Evolutionary conservation across 35 echinoderm and acorn worm species (phyloP).

Genomic region (Apostichopus japonicus): DNA sequence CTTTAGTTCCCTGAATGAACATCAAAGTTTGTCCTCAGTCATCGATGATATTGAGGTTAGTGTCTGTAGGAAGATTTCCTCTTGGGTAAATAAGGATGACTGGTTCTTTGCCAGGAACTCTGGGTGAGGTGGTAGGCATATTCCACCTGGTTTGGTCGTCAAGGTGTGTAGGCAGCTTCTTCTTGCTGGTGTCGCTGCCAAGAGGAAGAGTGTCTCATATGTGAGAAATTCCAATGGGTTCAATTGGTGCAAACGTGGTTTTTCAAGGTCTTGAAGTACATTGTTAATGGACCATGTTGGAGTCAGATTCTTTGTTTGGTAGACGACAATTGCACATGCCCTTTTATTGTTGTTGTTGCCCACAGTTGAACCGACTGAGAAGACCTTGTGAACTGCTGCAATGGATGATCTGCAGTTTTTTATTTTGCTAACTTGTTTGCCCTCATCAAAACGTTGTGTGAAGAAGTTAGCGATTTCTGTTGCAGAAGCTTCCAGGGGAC

Average conservation of each 20-base stretch:
- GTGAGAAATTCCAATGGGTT: neutral
- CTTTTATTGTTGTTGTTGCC: neutral
- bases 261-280: neutral
- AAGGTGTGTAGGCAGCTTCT: neutral
- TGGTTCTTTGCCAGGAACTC: neutral
- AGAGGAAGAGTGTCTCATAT: neutral
- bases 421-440: neutral
- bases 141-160: neutral
- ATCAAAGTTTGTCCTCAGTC: too few relatives aligned
- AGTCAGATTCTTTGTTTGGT: neutral
- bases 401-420: neutral
- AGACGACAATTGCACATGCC: neutral
- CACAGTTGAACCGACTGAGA: neutral
- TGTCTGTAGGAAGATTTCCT: neutral
- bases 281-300: neutral
- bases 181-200: neutral
- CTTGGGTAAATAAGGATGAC: neutral
- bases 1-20: too few relatives aligned
- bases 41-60: too few relatives aligned
- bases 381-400: neutral
- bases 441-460: neutral
- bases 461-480: neutral
- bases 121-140: neutral
- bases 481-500: too few relatives aligned
- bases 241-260: neutral